Evolutionary conservation across 2,113 vertebrate genomes (phyloP).

Genomic region (Xiphorhynchus elegans): DNA sequence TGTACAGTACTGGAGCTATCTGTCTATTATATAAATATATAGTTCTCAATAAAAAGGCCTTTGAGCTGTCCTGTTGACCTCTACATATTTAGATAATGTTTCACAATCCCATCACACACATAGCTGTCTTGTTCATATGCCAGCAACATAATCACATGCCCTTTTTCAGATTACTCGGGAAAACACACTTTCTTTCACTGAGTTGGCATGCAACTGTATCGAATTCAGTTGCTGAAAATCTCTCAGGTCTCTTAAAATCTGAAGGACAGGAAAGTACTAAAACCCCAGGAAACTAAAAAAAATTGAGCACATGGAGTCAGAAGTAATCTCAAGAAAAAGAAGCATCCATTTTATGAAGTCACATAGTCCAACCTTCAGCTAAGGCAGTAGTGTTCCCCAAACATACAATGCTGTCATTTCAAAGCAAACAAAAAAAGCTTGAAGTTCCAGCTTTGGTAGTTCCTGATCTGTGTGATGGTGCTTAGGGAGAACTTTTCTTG

Average conservation of each 20-base stretch:
- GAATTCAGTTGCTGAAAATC: not conserved
- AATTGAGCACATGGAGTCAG: fast-evolving
- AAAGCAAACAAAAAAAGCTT: not conserved
- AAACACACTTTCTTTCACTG: not conserved
- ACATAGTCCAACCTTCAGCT: not conserved
- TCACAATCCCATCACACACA: not conserved
- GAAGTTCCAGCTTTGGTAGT: not conserved
- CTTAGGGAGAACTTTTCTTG: not conserved
- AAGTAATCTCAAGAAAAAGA: not conserved
- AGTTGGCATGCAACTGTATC: not conserved
- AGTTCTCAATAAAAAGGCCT: not conserved
- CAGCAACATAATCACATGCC: not conserved
- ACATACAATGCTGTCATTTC: not conserved
- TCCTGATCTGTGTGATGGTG: not conserved
- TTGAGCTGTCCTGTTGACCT: not conserved
- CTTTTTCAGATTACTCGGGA: not conserved
- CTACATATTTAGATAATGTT: not conserved
- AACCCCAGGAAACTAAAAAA: not conserved
- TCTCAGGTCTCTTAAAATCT: not conserved
- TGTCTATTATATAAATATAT: not conserved
- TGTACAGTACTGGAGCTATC: not conserved
- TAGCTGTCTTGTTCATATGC: not conserved
- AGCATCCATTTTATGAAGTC: not conserved
- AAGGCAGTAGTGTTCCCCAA: not conserved
- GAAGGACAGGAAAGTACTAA: not conserved